Percentiles rank a stretch among this genome's conserved stretches.
These are phyloP conservation scores for Triplophysa yarkandensis DNA, from an alignment of 2,797 vertebrate genomes.

Conservation along the genomic window DNA sequence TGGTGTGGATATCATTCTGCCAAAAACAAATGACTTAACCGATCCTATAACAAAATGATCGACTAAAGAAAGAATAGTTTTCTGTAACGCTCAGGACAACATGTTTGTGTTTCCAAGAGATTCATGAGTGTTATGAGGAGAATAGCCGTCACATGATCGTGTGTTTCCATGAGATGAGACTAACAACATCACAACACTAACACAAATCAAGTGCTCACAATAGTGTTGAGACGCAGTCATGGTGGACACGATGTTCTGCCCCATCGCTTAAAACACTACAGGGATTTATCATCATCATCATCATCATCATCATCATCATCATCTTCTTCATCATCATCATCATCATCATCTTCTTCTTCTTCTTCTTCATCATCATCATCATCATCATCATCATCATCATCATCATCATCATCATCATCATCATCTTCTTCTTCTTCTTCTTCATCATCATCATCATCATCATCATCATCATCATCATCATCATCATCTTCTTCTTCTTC, in stretches of 20 bases:
- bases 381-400: too few species aligned
- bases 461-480: too few species aligned
- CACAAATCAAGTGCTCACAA: not conserved
- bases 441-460: too few species aligned
- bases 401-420: too few species aligned
- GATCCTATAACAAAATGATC: too few species aligned
- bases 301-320: not conserved
- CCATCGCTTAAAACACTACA: not conserved
- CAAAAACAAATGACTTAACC: too few species aligned
- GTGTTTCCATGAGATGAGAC: not conserved
- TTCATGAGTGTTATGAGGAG: not conserved
- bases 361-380: too few species aligned
- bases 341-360: too few species aligned
- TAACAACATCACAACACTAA: constrained; percentile 10
- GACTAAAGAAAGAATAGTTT: not conserved
- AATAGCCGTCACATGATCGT: not conserved
- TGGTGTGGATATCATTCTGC: too few species aligned
- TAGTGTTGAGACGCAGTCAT: not conserved
- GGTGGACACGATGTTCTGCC: not conserved
- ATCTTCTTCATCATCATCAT: not conserved
- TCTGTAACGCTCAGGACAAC: not conserved
- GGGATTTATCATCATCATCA: not conserved
- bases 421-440: too few species aligned
- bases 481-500: too few species aligned
- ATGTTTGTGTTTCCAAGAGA: not conserved